Evolutionary conservation across 2,113 vertebrate genomes (phyloP).

Genomic region (Notarius lentiginosus): DNA sequence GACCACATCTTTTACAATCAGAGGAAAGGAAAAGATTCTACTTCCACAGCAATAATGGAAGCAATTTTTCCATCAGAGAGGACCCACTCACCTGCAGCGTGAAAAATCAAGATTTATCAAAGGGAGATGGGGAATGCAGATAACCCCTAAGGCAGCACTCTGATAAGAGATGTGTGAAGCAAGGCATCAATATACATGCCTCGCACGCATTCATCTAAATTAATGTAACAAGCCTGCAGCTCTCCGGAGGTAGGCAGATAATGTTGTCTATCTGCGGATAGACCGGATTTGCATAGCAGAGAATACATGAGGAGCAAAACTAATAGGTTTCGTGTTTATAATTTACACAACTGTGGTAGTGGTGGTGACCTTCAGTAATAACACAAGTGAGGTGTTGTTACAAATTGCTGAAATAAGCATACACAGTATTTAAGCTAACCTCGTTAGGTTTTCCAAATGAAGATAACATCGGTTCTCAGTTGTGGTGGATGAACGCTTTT

Average conservation of each 20-base stretch:
- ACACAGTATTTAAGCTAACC: not conserved
- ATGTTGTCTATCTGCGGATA: constrained; percentile 16
- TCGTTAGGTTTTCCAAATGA: not conserved
- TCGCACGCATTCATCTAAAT: constrained; percentile 39
- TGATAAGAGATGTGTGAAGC: constrained; percentile 42
- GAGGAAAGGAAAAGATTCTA: constrained; percentile 30
- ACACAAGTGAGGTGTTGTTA: not conserved
- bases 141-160: constrained; percentile 44
- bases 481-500: not conserved
- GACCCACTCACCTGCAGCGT: constrained; percentile 36
- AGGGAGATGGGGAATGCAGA: constrained; percentile 17
- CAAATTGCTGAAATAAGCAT: not conserved
- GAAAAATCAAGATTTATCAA: constrained; percentile 51
- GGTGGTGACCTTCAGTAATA: not conserved
- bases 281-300: constrained; percentile 2
- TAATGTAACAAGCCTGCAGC: constrained; percentile 39
- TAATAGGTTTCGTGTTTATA: constrained; percentile 14
- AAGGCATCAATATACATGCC: constrained; percentile 37
- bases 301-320: constrained; percentile 9
- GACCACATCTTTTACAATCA: constrained; percentile 48
- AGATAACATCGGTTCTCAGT: not conserved
- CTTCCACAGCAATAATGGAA: constrained; percentile 34
- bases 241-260: constrained; percentile 37
- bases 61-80: constrained; percentile 42
- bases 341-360: not conserved